phyloP scores from a whole-genome alignment of 2,113 vertebrate species.

The Marcusenius ussheri region DNA sequence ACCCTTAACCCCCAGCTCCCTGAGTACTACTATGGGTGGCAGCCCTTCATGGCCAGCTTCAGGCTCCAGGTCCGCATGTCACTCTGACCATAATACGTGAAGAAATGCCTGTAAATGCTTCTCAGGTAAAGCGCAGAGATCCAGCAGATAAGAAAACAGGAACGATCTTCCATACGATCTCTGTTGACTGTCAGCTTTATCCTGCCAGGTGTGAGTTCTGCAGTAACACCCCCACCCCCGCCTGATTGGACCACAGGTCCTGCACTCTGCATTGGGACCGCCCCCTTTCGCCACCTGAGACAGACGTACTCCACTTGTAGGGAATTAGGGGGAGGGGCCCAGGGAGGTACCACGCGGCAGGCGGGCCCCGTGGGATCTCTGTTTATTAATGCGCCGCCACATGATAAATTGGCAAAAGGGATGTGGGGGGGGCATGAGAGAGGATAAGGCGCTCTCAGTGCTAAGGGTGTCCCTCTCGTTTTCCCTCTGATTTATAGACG shows the following conservation, averaged over 20 bases:
- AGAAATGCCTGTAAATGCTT: not conserved
- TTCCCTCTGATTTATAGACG: constrained; percentile 89
- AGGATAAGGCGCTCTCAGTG: constrained; percentile 37
- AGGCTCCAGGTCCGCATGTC: not conserved
- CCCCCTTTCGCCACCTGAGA: constrained; percentile 53
- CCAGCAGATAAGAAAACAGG: not conserved
- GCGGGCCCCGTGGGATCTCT: constrained; percentile 69
- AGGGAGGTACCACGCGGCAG: constrained; percentile 47
- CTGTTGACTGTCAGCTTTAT: not conserved
- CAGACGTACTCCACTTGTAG: constrained; percentile 61
- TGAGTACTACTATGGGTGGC: too few relatives aligned
- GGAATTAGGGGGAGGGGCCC: constrained; percentile 68
- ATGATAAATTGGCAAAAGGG: constrained; percentile 67
- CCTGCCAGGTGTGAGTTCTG: constrained; percentile 4
- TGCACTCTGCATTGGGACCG: constrained; percentile 44
- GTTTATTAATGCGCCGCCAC: constrained; percentile 78
- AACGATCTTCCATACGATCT: not conserved
- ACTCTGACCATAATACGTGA: not conserved
- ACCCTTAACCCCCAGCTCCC: too few relatives aligned
- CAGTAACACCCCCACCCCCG: not conserved
- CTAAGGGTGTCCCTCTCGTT: constrained; percentile 74
- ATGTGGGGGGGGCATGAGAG: constrained; percentile 38
- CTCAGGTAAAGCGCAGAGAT: not conserved
- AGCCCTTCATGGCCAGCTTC: too few relatives aligned
- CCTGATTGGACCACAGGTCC: constrained; percentile 22